These are phyloP conservation scores for Wiebesia pumilae DNA, from an alignment of 1,140 invertebrate genomes.

Conservation along the genomic window DNA sequence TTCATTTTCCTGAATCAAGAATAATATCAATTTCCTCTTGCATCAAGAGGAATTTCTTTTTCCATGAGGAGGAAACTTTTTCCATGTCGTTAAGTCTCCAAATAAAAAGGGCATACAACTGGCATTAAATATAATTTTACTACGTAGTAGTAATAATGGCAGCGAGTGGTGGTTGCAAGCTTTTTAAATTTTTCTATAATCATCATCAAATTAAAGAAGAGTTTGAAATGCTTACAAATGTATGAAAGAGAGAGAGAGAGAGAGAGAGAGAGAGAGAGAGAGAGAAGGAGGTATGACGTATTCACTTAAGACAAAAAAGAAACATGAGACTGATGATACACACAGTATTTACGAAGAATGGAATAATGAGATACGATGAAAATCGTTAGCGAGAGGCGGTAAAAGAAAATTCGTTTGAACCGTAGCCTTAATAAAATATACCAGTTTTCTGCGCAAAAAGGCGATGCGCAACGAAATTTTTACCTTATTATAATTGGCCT, in stretches of 20 bases:
- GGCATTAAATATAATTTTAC: conserved; percentile 65
- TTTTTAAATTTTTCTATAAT: conserved; percentile 45
- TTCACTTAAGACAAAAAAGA: conserved; percentile 49
- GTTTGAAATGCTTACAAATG: not conserved
- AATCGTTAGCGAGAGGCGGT: conserved; percentile 6
- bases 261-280: conserved; percentile 23
- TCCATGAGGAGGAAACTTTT: not conserved
- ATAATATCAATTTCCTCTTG: conserved; percentile 49
- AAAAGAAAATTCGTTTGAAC: conserved; percentile 56
- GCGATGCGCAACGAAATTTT: conserved; percentile 59
- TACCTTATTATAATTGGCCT: conserved; percentile 69
- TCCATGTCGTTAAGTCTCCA: not conserved
- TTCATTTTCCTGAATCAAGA: not conserved
- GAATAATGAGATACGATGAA: conserved; percentile 55
- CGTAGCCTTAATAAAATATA: conserved; percentile 73
- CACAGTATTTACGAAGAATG: conserved; percentile 73
- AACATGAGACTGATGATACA: conserved; percentile 74
- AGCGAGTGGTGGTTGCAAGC: conserved; percentile 30
- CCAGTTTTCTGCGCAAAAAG: conserved; percentile 51
- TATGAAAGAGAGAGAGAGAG: not conserved
- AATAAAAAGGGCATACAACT: conserved; percentile 68
- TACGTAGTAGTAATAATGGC: conserved; percentile 29
- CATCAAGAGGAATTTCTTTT: conserved; percentile 36
- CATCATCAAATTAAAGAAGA: not conserved
- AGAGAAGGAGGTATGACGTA: conserved; percentile 19